Conservation (phyloP, 2,888 invertebrate genomes). For the Euzophera pinguis region DNA sequence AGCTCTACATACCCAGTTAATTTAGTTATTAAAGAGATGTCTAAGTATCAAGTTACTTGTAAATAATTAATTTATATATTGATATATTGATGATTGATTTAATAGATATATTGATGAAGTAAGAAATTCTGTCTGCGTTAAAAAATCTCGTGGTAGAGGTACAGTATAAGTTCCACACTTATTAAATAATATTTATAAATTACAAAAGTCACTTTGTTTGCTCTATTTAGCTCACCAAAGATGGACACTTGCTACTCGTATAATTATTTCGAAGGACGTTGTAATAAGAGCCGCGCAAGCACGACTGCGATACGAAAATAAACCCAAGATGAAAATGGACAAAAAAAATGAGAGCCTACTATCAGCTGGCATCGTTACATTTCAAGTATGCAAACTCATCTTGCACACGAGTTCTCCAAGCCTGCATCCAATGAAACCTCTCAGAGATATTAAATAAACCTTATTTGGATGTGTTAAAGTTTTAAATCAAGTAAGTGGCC, state of each 20-base stretch:
- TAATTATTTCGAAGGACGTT: neutral
- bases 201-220: no score
- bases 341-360: slow-evolving; percentile 40
- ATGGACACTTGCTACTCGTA: neutral
- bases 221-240: neutral
- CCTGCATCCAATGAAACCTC: neutral
- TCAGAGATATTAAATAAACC: neutral
- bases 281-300: neutral
- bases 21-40: neutral
- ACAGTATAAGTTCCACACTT: no score
- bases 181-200: no score
- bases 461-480: neutral
- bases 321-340: slow-evolving; percentile 41
- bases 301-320: slow-evolving; percentile 21
- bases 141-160: no score
- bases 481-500: neutral
- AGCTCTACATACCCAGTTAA: neutral
- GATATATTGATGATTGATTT: no score
- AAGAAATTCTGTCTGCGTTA: no score
- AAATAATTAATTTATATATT: no score
- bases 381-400: slow-evolving; percentile 52
- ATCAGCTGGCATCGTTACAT: slow-evolving; percentile 54
- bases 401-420: slow-evolving; percentile 20
- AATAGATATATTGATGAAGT: no score
- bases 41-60: no score